Evolutionary conservation across 2,797 vertebrate species (phyloP).

Genomic region (Leptoclinus maculatus): DNA sequence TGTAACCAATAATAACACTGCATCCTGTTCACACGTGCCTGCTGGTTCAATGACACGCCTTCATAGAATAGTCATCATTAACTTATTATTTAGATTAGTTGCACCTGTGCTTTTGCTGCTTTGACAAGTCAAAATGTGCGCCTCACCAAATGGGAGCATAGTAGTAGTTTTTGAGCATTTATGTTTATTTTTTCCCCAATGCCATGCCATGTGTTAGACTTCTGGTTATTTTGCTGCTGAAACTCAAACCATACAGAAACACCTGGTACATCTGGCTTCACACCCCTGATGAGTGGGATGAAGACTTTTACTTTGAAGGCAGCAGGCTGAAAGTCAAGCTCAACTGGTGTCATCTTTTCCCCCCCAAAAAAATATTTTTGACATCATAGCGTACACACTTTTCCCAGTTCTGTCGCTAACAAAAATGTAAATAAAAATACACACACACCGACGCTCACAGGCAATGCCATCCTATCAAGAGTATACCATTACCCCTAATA

Average conservation of each 20-base stretch:
- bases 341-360: constrained; percentile 7
- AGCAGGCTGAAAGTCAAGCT: constrained; percentile 47
- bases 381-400: constrained; percentile 52
- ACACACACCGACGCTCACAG: constrained; percentile 74
- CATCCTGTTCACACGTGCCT: background rate
- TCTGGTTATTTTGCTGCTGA: constrained; percentile 13
- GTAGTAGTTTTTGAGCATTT: background rate
- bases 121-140: constrained; percentile 22
- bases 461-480: constrained; percentile 82
- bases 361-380: constrained; percentile 10
- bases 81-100: background rate
- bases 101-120: constrained; percentile 4
- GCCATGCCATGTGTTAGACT: constrained; percentile 12
- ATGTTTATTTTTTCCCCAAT: background rate
- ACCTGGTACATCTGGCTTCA: constrained; percentile 23
- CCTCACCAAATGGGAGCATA: background rate
- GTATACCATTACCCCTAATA: constrained; percentile 82
- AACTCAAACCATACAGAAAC: constrained; percentile 33
- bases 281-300: constrained; percentile 14
- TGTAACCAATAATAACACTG: background rate
- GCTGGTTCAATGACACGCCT: background rate
- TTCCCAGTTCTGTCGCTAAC: constrained; percentile 56
- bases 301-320: constrained; percentile 56
- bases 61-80: background rate
- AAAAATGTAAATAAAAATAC: constrained; percentile 59